phyloP scores from a whole-genome alignment of 2,888 invertebrate genomes.

The Acronicta psi region DNA sequence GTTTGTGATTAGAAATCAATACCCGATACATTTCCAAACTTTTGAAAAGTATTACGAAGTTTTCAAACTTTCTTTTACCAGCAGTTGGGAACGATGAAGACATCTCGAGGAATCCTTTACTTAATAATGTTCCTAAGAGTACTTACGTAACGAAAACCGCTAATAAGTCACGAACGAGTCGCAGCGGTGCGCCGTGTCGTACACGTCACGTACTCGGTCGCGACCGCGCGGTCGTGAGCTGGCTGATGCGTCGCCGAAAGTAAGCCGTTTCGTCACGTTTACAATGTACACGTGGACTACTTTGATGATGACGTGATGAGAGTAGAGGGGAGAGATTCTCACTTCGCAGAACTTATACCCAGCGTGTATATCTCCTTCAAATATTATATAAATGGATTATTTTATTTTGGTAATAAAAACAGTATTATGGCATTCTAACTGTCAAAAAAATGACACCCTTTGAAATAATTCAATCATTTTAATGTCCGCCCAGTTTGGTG shows the following conservation, averaged over 20 bases:
- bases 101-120: not conserved
- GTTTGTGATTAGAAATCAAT: too few species aligned
- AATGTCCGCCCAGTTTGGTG: too few species aligned
- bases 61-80: too few species aligned
- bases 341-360: not conserved
- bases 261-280: not conserved
- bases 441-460: too few species aligned
- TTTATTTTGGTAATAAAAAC: too few species aligned
- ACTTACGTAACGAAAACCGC: not conserved
- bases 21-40: too few species aligned
- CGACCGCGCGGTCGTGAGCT: too few species aligned
- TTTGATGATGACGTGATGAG: not conserved
- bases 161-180: conserved; percentile 4
- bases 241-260: not conserved
- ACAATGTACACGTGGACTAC: not conserved
- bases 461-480: too few species aligned
- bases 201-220: not conserved
- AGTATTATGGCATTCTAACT: too few species aligned
- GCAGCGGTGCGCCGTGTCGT: not conserved
- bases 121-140: conserved; percentile 5
- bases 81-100: not conserved
- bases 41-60: too few species aligned
- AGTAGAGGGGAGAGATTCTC: not conserved
- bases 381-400: too few species aligned
- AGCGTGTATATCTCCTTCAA: too few species aligned